A percentile compares a stretch with the other conserved stretches of the same genome.
Evolutionary conservation across 2,113 vertebrate species (phyloP).

Genomic region (Ancistrus triradiatus): DNA sequence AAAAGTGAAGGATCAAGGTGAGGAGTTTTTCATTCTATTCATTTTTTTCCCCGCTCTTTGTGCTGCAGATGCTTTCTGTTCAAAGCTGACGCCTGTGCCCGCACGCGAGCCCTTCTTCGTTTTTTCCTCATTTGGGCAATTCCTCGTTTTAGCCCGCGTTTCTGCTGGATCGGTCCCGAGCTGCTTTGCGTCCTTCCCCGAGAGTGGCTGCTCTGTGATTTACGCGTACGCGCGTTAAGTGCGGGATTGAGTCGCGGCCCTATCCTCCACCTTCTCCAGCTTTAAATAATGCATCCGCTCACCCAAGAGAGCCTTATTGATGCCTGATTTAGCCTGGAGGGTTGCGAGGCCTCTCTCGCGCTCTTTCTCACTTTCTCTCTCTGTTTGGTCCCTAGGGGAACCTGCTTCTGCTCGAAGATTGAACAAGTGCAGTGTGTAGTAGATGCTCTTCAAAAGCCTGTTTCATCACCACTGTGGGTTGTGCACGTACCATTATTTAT

Average conservation of each 20-base stretch:
- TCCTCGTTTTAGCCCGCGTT: too few relatives aligned
- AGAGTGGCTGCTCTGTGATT: too few relatives aligned
- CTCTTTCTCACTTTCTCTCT: conserved; percentile 6
- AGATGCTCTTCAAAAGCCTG: conserved; percentile 6
- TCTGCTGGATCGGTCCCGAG: too few relatives aligned
- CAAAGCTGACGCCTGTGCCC: not conserved
- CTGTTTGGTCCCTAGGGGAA: conserved; percentile 7
- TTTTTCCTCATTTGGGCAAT: too few relatives aligned
- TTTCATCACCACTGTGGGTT: not conserved
- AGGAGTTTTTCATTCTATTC: conserved; percentile 13
- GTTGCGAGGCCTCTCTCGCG: conserved; percentile 13
- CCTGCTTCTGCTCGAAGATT: conserved; percentile 3
- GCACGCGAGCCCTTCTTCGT: too few relatives aligned
- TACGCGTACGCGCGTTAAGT: conserved; percentile 29
- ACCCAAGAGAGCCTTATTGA: conserved; percentile 34
- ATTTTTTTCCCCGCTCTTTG: too few relatives aligned
- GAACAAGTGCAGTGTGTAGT: not conserved
- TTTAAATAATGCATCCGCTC: conserved; percentile 50
- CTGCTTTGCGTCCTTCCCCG: too few relatives aligned
- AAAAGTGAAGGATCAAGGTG: conserved; percentile 25
- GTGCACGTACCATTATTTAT: not conserved
- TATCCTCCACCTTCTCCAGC: conserved; percentile 18
- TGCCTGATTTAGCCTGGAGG: conserved; percentile 40
- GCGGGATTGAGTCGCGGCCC: conserved; percentile 13
- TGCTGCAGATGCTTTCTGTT: conserved; percentile 17